Percentiles rank a stretch among this genome's conserved stretches.
phyloP scores from a whole-genome alignment of 2,113 vertebrate species.

The Callipepla squamata region DNA sequence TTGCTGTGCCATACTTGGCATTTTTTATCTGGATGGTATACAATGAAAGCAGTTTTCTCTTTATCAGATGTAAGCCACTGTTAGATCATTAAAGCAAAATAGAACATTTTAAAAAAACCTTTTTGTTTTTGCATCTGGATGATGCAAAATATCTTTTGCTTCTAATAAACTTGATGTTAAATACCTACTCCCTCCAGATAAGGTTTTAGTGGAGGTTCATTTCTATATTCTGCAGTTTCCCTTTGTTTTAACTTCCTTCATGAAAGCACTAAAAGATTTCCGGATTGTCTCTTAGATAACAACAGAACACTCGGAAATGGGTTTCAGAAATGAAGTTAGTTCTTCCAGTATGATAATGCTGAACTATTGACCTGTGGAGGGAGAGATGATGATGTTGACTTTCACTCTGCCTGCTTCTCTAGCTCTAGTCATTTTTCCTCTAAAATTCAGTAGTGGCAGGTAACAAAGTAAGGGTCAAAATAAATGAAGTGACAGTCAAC shows the following conservation, averaged over 20 bases:
- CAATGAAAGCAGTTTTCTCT: background rate
- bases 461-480: conserved; percentile 39
- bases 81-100: background rate
- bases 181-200: background rate
- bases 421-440: conserved; percentile 27
- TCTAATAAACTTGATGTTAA: background rate
- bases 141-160: background rate
- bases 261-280: conserved; percentile 6
- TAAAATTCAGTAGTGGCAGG: conserved; percentile 14
- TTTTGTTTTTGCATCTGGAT: background rate
- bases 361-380: conserved; percentile 14
- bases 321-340: conserved; percentile 25
- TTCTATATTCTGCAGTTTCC: background rate
- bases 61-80: background rate
- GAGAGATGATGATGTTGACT: conserved; percentile 31
- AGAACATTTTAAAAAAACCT: background rate
- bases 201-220: background rate
- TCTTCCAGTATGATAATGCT: conserved; percentile 43
- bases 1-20: background rate
- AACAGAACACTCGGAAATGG: conserved; percentile 9
- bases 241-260: conserved; percentile 21
- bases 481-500: conserved; percentile 15
- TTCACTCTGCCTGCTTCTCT: conserved; percentile 25
- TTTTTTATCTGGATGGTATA: background rate
- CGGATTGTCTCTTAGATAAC: conserved; percentile 44